Evolutionary conservation across 1,140 invertebrate species (phyloP).

Genomic region (Chymomyza costata): DNA sequence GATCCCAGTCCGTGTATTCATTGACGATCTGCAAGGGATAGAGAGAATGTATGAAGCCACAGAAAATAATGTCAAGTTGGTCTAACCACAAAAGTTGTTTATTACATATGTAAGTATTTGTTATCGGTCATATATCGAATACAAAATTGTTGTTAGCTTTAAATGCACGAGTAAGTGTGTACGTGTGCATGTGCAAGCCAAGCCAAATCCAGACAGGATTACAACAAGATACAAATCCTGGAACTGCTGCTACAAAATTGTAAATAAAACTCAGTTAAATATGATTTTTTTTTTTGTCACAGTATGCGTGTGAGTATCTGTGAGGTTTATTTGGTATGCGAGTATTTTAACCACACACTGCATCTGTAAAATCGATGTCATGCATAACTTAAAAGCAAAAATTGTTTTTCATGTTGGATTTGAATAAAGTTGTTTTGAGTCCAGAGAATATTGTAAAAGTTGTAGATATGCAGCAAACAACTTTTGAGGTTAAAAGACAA

Average conservation of each 20-base stretch:
- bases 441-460: too few relatives aligned
- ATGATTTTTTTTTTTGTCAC: constrained; percentile 52
- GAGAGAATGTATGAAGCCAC: too few relatives aligned
- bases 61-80: background rate
- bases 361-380: constrained; percentile 65
- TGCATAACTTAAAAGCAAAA: constrained; percentile 55
- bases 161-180: background rate
- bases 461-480: too few relatives aligned
- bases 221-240: constrained; percentile 46
- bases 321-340: constrained; percentile 35
- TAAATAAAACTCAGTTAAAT: too few relatives aligned
- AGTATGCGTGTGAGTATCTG: constrained; percentile 37
- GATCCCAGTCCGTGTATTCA: constrained; percentile 98
- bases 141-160: too few relatives aligned
- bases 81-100: background rate
- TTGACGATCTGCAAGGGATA: constrained; percentile 85
- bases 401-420: too few relatives aligned
- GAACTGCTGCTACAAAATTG: background rate
- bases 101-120: too few relatives aligned
- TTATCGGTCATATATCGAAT: too few relatives aligned
- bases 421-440: too few relatives aligned
- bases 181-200: constrained; percentile 34
- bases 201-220: constrained; percentile 60
- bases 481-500: too few relatives aligned
- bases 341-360: constrained; percentile 58